Evolutionary conservation across 2,888 invertebrate genomes (phyloP).

Genomic region (Drosophila atroscutellata): DNA sequence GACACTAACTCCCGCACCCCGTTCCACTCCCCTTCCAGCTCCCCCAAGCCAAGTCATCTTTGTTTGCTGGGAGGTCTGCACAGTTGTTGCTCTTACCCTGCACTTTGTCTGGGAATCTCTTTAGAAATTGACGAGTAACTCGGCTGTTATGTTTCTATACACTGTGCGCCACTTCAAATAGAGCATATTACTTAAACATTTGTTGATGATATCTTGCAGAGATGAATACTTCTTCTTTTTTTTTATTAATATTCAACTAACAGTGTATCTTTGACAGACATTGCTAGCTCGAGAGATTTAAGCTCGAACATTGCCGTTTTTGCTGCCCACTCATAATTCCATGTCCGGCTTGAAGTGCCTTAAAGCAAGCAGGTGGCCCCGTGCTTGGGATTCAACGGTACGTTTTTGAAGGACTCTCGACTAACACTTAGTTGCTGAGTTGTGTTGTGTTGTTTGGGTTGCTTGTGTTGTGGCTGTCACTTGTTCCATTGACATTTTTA

Average conservation of each 20-base stretch:
- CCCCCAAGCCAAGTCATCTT: background rate
- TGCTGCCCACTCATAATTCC: conserved; percentile 66
- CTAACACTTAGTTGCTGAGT: conserved; percentile 34
- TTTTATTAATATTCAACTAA: background rate
- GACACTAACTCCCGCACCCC: background rate
- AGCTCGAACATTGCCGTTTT: conserved; percentile 11
- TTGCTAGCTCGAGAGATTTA: background rate
- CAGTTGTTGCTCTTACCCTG: conserved; percentile 5
- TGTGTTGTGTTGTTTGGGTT: conserved; percentile 8
- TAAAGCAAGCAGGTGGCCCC: conserved; percentile 49
- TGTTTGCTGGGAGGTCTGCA: conserved; percentile 10
- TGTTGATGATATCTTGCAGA: background rate
- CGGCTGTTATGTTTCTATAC: conserved; percentile 9
- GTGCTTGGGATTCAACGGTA: conserved; percentile 25
- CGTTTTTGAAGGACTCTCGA: conserved; percentile 14
- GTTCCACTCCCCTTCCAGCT: background rate
- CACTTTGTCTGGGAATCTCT: conserved; percentile 6
- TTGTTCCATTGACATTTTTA: conserved; percentile 43
- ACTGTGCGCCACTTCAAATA: background rate
- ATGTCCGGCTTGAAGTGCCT: conserved; percentile 48
- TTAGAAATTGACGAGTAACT: conserved; percentile 28
- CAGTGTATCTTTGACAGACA: background rate
- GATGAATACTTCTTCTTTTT: background rate
- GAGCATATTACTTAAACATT: background rate
- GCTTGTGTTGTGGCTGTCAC: conserved; percentile 31